A percentile compares a stretch with the other conserved stretches of the same genome.
phyloP scores from a whole-genome alignment of 2,797 vertebrate genomes.

The Danio kyathit region DNA sequence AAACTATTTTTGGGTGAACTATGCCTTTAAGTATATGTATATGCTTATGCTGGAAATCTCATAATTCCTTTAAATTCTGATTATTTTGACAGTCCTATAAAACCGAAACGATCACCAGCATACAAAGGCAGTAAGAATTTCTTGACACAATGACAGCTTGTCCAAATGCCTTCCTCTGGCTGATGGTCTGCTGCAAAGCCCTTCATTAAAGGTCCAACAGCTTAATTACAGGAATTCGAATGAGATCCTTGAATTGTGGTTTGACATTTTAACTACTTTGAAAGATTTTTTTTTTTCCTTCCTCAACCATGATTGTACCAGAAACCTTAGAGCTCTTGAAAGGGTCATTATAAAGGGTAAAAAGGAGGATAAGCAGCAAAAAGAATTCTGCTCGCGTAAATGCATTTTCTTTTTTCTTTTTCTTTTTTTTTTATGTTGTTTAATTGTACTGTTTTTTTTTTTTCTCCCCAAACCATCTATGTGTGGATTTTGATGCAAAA shows the following conservation, averaged over 20 bases:
- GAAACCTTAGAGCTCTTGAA: slow-evolving; percentile 65
- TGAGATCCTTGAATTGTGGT: slow-evolving; percentile 62
- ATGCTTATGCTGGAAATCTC: not conserved
- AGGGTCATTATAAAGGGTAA: slow-evolving; percentile 66
- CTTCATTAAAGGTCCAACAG: slow-evolving; percentile 69
- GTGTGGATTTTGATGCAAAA: slow-evolving; percentile 23
- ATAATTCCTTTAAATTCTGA: not conserved
- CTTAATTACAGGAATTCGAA: slow-evolving; percentile 73
- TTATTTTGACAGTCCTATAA: slow-evolving; percentile 3
- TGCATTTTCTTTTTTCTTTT: slow-evolving; percentile 42
- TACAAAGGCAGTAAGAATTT: slow-evolving; percentile 19
- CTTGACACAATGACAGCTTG: slow-evolving; percentile 47
- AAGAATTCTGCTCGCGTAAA: slow-evolving; percentile 52
- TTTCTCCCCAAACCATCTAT: not conserved
- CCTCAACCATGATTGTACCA: slow-evolving; percentile 59
- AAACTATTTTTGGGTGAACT: too few relatives aligned
- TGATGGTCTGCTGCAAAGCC: slow-evolving; percentile 59
- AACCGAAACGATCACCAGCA: not conserved
- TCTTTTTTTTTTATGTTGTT: not conserved
- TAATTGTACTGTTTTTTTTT: not conserved
- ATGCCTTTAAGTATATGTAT: not conserved
- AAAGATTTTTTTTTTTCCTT: slow-evolving; percentile 42
- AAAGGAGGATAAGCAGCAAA: slow-evolving; percentile 43
- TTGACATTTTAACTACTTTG: slow-evolving; percentile 73
- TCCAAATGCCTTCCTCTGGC: slow-evolving; percentile 44